A percentile compares a stretch with the other conserved stretches of the same genome.
phyloP scores from a whole-genome alignment of 37 sponge, comb jelly and placozoan species.

The Hexactinellida sp. region DNA sequence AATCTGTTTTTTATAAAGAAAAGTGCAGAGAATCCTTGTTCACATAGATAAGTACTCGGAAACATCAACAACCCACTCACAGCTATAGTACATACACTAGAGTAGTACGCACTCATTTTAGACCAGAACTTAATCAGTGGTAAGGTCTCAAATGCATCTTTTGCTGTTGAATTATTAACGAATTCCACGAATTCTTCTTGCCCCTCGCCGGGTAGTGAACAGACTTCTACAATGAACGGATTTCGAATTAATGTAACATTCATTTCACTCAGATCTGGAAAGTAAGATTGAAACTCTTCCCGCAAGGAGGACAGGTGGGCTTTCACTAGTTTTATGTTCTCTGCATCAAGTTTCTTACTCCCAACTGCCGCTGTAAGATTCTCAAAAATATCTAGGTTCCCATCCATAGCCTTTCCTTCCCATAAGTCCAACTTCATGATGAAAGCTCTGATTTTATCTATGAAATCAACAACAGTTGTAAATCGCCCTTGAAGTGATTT shows the following conservation, averaged over 20 bases:
- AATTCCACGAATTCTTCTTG: conserved; percentile 3
- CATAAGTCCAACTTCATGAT: conserved; percentile 13
- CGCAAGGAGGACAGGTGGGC: not conserved
- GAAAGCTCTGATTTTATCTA: conserved; percentile 13
- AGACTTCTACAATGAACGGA: conserved; percentile 8
- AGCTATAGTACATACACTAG: not conserved
- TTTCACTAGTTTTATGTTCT: not conserved
- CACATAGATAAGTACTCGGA: conserved; percentile 9
- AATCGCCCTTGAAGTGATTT: conserved; percentile 1
- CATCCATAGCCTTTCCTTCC: conserved; percentile 1
- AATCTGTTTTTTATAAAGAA: not conserved
- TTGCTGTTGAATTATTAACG: not conserved
- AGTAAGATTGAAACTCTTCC: conserved; percentile 3
- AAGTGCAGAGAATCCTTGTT: conserved; percentile 13
- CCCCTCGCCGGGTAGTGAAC: not conserved
- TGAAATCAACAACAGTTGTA: conserved; percentile 2
- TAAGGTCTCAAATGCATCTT: not conserved
- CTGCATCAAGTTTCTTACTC: not conserved
- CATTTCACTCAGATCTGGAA: not conserved
- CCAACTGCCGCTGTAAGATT: not conserved
- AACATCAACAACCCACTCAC: conserved; percentile 13
- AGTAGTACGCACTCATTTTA: not conserved
- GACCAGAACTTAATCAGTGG: conserved; percentile 13
- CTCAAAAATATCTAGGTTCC: conserved; percentile 2
- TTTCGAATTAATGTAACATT: not conserved